Conservation (phyloP, 1,140 invertebrate genomes). For the Hycleus phaleratus region DNA sequence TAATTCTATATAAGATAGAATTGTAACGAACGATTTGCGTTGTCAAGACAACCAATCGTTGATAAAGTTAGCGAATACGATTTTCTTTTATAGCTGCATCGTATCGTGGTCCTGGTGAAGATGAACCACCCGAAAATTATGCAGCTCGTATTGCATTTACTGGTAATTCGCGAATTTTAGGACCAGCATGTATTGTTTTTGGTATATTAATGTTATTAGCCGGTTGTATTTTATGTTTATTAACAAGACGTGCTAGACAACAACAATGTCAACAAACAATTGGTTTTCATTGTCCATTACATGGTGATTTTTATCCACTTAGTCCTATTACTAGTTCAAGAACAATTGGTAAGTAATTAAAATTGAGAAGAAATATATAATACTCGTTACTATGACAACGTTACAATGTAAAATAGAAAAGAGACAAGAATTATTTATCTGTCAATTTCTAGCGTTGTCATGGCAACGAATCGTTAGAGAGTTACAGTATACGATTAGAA, state of each 20-base stretch:
- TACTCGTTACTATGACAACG: too few species aligned
- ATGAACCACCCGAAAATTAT: slow-evolving; percentile 61
- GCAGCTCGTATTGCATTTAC: slow-evolving; percentile 61
- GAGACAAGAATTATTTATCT: too few species aligned
- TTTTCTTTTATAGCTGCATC: slow-evolving; percentile 54
- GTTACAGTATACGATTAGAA: too few species aligned
- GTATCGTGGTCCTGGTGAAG: slow-evolving; percentile 60
- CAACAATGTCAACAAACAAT: slow-evolving; percentile 55
- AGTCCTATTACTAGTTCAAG: slow-evolving; percentile 50
- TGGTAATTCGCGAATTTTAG: slow-evolving; percentile 61
- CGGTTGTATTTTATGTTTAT: slow-evolving; percentile 52
- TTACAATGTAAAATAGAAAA: too few species aligned
- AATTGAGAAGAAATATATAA: too few species aligned
- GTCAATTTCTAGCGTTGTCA: too few species aligned
- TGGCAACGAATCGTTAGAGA: too few species aligned
- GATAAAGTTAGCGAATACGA: too few species aligned
- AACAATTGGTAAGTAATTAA: slow-evolving; percentile 32
- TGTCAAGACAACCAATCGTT: too few species aligned
- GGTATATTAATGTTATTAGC: slow-evolving; percentile 59
- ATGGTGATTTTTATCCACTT: slow-evolving; percentile 68
- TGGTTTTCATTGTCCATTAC: slow-evolving; percentile 68
- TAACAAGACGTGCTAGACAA: slow-evolving; percentile 56
- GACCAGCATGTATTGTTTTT: slow-evolving; percentile 63
- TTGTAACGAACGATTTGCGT: too few species aligned
- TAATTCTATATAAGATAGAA: too few species aligned